Percentiles rank a stretch among this genome's conserved stretches.
These are phyloP conservation scores for Eulimnadia texana DNA, from an alignment of 1,140 invertebrate species.

Conservation along the genomic window DNA sequence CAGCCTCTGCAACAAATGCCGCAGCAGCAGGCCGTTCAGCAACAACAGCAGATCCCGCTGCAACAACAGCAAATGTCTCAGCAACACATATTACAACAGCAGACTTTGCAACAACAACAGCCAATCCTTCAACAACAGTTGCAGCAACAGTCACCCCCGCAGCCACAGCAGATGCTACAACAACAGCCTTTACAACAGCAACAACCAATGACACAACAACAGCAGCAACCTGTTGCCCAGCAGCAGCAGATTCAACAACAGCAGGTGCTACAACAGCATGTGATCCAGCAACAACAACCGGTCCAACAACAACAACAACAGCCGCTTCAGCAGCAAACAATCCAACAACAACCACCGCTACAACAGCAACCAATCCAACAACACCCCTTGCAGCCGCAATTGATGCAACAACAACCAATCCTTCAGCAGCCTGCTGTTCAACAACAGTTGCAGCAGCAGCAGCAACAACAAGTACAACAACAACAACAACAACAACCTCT, in stretches of 20 bases:
- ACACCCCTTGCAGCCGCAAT: conserved; percentile 2
- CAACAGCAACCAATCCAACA: conserved; percentile 1
- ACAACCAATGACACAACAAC: conserved; percentile 15
- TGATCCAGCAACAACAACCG: conserved; percentile 26
- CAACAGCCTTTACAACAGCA: conserved; percentile 19
- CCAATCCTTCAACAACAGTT: conserved; percentile 28
- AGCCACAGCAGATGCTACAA: conserved; percentile 23
- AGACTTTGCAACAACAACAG: conserved; percentile 30
- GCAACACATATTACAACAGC: conserved; percentile 26
- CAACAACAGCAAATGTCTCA: conserved; percentile 16
- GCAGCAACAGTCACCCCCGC: conserved; percentile 28
- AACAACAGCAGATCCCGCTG: conserved; percentile 24
- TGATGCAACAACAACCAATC: neutral
- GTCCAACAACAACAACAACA: conserved; percentile 30
- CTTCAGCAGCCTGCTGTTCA: neutral
- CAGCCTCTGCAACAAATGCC: conserved; percentile 24
- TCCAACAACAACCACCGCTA: conserved; percentile 23
- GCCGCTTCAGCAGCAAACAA: conserved; percentile 21
- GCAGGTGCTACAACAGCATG: conserved; percentile 26
- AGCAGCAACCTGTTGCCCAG: conserved; percentile 19
- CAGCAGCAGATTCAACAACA: conserved; percentile 20
- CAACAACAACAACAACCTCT: conserved; percentile 9
- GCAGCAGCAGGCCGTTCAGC: conserved; percentile 17
- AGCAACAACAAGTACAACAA: conserved; percentile 12
- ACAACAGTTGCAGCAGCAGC: neutral